Evolutionary conservation across 2,888 invertebrate species (phyloP), one percentile per base, ranked within the genome.

Genomic region (Phortica magna): DNA sequence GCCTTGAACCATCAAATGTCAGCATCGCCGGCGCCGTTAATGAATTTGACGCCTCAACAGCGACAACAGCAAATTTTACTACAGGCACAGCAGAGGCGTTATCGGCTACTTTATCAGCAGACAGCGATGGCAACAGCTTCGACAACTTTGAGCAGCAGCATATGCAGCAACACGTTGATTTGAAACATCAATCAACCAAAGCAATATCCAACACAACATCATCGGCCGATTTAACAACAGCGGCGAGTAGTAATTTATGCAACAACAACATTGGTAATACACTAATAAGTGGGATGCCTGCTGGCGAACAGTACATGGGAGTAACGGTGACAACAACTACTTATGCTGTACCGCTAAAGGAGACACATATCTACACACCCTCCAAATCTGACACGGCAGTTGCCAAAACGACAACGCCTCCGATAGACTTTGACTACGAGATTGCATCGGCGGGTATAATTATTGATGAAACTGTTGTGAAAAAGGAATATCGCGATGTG

Each of bases 321-420:
- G 76, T 71, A 77, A 76, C 53, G 74, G 71, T 81, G 61, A 83
- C 83, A 73, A 89, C 88, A 57, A 86, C 87, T 42, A 90, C 89
- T 10, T 91, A 85, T 76, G 81, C 90, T 0, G 85, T 91, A 78
- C 91, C 92, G 4, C 85, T 92, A 41, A 92, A 92, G 81, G 92
- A 92, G 86, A 92, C 92, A 22, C 92, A 92, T 78, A 92, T 92
- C 43, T 92, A 90, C 77, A 92, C 92, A 67, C 92, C 92, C 75
- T 90, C 90, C 17, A 92, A 92, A 79, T 87, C 85, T 12, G 90
- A 89, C 42, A 85, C 82, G 70, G 83, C 83, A 39, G 83, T 87
- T 75, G 87, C 86, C 53, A 85, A 81, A 77, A 88, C 86, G 10
- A 87, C 87, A 76, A 91, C 88, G 12, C 79, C 86, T 7, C 89